Base-by-base conservation (phyloP, 2,888 invertebrate species). In the Odontothrips loti region DNA sequence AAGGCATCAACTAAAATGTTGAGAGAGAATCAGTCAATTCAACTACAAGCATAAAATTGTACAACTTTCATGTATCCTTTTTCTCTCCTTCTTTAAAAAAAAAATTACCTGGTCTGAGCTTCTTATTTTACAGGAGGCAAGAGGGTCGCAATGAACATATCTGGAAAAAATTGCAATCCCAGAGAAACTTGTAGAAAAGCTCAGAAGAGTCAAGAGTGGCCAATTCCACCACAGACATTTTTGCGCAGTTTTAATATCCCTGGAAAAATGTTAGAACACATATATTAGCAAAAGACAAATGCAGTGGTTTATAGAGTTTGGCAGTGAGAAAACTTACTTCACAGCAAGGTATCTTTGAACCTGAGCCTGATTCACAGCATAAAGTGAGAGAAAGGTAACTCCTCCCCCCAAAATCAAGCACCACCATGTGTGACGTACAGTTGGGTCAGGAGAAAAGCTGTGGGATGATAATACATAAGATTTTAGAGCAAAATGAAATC, bases 291-390 rank as follows among this genome's bases (percentile, higher is more conserved):
- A 58, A 17, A n/a, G 20, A 58, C 11, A 1, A 11, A 17, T 17
- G 6, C 58, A 17, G 58, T 58, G 15, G 17, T 17, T 15, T 10
- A 11, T 11, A 58, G 12, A 17, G 58, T 17, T 58, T 17, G 15
- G 17, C 17, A 58, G 6, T 10, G 58, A 20, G 11, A 6, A 9
- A 4, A 68, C 68, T 23, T 68, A 68, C 68, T 87, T 88, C 75
- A 89, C 86, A 8, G 89, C 88, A 47, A 90, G 85, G 83, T 89
- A 86, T 82, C 90, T 85, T 84, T 90, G 90, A 82, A 90, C 88
- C 87, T 94, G 96, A 0, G 95, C 93, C 87, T 96, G 96, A 86
- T 96, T 96, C 0, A 96, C 95, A 2, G 93, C 96, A 86, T 96
- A 96, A 11, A 96, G 85, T 0, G 96, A 93, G 75, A 95, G 86